A percentile compares a stretch with the other conserved stretches of the same genome.
These are phyloP conservation scores for Zonotrichia leucophrys DNA, from an alignment of 2,113 vertebrate genomes.

Conservation along the genomic window DNA sequence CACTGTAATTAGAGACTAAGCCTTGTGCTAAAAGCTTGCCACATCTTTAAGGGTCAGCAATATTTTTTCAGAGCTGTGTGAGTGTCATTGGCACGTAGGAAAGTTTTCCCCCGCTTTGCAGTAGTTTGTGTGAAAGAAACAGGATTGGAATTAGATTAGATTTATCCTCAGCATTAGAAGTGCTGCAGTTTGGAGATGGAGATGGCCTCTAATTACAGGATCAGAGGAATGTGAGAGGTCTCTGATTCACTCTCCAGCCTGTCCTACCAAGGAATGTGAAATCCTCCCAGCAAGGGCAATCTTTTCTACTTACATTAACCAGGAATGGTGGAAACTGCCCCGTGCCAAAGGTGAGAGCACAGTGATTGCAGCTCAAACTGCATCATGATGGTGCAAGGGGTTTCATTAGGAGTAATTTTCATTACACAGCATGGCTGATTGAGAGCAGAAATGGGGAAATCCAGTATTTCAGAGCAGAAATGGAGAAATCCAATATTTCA, in stretches of 20 bases:
- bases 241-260: not conserved
- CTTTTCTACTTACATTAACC: not conserved
- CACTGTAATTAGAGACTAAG: not conserved
- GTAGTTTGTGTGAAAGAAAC: not conserved
- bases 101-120: not conserved
- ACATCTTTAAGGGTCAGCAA: not conserved
- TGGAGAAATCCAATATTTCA: not conserved
- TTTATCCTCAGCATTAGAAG: not conserved
- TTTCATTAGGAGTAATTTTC: constrained; percentile 33
- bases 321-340: not conserved
- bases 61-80: not conserved
- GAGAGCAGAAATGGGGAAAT: not conserved
- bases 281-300: not conserved
- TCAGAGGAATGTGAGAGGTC: not conserved
- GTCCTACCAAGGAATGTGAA: not conserved
- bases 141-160: no score
- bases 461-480: not conserved
- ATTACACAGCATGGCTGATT: not conserved
- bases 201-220: not conserved
- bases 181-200: not conserved
- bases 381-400: not conserved
- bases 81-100: not conserved
- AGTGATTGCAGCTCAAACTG: not conserved
- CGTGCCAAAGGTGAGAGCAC: not conserved
- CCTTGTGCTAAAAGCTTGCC: not conserved